Percentiles rank a stretch among this genome's conserved stretches.
Conservation (phyloP, 2,113 vertebrate species). For the Smithornis capensis region DNA sequence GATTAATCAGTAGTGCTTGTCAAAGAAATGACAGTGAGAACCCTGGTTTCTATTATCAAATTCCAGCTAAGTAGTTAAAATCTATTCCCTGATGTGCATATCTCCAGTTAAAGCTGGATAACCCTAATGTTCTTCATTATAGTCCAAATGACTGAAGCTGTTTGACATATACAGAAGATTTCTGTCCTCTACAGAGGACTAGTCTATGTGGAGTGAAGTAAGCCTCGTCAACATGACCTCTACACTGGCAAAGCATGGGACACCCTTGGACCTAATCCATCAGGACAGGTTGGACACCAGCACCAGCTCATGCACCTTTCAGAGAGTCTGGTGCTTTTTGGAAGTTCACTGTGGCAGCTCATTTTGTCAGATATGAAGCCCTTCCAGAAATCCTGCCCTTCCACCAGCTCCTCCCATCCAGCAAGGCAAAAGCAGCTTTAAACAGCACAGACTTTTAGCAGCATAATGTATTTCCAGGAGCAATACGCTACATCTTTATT, state of each 20-base stretch:
- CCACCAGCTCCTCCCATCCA: background rate
- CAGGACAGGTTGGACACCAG: background rate
- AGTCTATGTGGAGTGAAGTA: accelerated
- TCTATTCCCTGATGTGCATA: background rate
- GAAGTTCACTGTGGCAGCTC: background rate
- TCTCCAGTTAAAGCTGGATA: background rate
- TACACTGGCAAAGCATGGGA: background rate
- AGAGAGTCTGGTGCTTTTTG: background rate
- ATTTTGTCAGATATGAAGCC: background rate
- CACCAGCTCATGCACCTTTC: background rate
- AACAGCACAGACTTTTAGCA: background rate
- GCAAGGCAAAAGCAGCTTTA: background rate
- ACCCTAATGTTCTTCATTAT: background rate
- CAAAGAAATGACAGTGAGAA: background rate
- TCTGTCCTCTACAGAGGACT: background rate
- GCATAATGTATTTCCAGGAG: background rate
- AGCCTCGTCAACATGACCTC: accelerated
- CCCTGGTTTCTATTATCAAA: background rate
- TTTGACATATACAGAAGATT: background rate
- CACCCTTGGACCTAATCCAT: background rate
- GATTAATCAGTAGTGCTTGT: background rate
- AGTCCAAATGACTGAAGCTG: background rate
- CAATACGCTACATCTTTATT: slow-evolving; percentile 1
- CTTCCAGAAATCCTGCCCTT: background rate
- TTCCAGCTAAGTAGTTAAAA: background rate